Base-by-base conservation (phyloP, 2,888 invertebrate genomes). In the Sinopyrophorus schimmeli region DNA sequence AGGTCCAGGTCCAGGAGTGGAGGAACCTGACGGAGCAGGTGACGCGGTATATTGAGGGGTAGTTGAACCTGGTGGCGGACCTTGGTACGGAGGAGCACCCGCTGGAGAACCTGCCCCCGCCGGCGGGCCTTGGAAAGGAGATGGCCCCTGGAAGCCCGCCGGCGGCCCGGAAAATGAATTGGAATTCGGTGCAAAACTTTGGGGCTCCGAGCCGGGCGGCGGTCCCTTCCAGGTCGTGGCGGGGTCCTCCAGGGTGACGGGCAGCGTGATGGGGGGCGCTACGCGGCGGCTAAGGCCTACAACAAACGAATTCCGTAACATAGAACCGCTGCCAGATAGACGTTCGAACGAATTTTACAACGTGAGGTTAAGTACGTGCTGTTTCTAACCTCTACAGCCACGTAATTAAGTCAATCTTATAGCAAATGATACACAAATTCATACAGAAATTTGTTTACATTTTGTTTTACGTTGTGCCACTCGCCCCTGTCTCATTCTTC, bases 11-110 rank as follows among this genome's bases (percentile, higher is more conserved):
- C 89, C 90, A 5, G 91, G 90, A 24, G 91, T 89, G 60, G 90
- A 90, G 35, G 86, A 81, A 65, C 84, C 90, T 66, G 81, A 90
- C 60, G 88, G 90, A 66, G 84, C 88, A 64, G 92, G 92, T 56
- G 90, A 90, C 66, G 90, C 89, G 64, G 89, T 89, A 74, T 89
- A 91, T 77, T 85, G 90, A 65, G 85, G 90, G 67, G 81, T 90
- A 72, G 79, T 88, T 68, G 83, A 88, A 67, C 80, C 89, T 64
- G 81, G 87, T 69, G 80, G 88, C 69, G 80, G 79, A 72, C 83
- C 83, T 74, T 86, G 79, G 76, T 87, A 79, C 72, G 85, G 76
- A 69, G 84, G 74, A 71, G 86, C 77, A 72, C 88, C 79, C 66
- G 88, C 80, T 51, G 88, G 89, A 60, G 87, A 87, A 59, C 87